A percentile compares a stretch with the other conserved stretches of the same genome.
Evolutionary conservation across 2,113 vertebrate genomes (phyloP).

Genomic region (Choloepus hoffmanni): DNA sequence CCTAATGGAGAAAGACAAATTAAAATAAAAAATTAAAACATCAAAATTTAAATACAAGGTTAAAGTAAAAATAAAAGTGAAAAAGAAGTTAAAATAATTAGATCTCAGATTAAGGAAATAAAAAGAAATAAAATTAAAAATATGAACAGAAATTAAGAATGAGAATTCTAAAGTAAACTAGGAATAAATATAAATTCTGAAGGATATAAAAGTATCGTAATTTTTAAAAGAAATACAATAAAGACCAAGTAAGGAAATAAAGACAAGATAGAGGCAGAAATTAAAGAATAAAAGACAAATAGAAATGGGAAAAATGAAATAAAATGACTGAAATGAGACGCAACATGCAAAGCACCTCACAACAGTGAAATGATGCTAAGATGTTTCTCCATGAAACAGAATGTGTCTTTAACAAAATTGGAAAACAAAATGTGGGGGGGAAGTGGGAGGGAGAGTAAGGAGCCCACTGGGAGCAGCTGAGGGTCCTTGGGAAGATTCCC

Average conservation of each 20-base stretch:
- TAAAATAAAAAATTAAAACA: not conserved
- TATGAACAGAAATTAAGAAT: not conserved
- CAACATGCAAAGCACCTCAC: not conserved
- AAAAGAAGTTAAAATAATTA: not conserved
- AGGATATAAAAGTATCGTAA: not conserved
- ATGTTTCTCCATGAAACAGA: not conserved
- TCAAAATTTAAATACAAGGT: not conserved
- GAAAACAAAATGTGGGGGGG: not conserved
- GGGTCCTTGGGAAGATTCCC: not conserved
- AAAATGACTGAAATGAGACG: not conserved
- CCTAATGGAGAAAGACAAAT: not conserved
- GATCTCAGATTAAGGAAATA: not conserved
- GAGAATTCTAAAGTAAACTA: constrained; percentile 26
- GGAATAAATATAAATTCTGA: not conserved
- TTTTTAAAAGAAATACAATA: constrained; percentile 33
- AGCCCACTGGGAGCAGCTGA: not conserved
- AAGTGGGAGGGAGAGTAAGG: not conserved
- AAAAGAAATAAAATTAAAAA: constrained; percentile 27
- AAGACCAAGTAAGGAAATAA: not conserved
- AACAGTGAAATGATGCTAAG: not conserved
- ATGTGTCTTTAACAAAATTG: not conserved
- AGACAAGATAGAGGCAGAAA: not conserved
- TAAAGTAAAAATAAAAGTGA: constrained; percentile 18
- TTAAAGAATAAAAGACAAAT: not conserved
- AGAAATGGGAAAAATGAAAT: not conserved